Percentiles rank a stretch among this genome's conserved stretches.
Evolutionary conservation across 2,888 invertebrate genomes (phyloP).

Genomic region (Epirrhoe alternata): DNA sequence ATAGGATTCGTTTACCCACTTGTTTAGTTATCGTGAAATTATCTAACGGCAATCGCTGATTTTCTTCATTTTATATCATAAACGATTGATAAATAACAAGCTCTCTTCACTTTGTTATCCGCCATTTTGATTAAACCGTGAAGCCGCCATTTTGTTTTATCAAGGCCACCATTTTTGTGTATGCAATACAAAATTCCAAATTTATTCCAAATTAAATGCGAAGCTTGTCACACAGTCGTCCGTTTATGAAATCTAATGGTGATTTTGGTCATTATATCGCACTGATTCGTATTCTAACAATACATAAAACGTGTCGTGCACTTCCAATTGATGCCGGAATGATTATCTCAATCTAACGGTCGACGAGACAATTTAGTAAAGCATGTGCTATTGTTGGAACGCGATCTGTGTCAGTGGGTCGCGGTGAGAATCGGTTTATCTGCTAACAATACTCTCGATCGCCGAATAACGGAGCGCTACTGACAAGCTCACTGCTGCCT

Average conservation of each 20-base stretch:
- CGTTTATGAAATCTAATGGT: constrained; percentile 31
- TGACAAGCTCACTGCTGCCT: constrained; percentile 18
- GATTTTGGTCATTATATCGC: constrained; percentile 27
- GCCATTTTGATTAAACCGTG: constrained; percentile 7
- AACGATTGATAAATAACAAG: constrained; percentile 27
- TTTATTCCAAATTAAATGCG: not conserved
- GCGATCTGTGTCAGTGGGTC: constrained; percentile 55
- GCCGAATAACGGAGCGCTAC: constrained; percentile 44
- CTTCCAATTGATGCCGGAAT: constrained; percentile 17
- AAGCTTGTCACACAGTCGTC: constrained; percentile 18
- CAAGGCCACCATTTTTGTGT: constrained; percentile 10
- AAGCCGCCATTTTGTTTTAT: constrained; percentile 25
- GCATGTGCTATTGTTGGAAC: constrained; percentile 50
- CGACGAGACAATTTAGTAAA: constrained; percentile 43
- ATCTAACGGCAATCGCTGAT: constrained; percentile 22
- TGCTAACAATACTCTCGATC: constrained; percentile 49
- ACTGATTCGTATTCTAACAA: constrained; percentile 39
- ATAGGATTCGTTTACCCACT: constrained; percentile 26
- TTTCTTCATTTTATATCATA: constrained; percentile 30
- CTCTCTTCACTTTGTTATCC: constrained; percentile 6
- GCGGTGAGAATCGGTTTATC: constrained; percentile 47
- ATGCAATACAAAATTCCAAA: constrained; percentile 2
- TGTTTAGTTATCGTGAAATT: constrained; percentile 13
- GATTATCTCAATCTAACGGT: constrained; percentile 40
- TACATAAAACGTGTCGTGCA: constrained; percentile 11